Conservation (phyloP, 2,888 invertebrate species). For the Limnephilus rhombicus region DNA sequence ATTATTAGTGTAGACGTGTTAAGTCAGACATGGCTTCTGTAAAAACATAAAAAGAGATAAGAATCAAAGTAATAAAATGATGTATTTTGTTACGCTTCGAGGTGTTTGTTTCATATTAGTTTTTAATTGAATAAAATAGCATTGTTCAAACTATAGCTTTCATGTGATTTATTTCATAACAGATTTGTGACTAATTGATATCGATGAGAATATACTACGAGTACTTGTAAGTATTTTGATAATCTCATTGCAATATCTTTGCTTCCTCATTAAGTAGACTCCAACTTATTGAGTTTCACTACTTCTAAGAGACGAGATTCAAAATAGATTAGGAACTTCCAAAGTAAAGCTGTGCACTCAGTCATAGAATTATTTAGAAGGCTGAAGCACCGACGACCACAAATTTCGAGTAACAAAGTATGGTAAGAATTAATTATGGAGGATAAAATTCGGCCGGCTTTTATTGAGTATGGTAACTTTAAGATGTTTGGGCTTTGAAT, state of each 20-base stretch:
- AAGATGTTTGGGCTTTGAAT: not conserved
- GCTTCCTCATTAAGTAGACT: not conserved
- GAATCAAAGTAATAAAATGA: not conserved
- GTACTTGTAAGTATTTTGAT: not conserved
- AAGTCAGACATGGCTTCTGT: not conserved
- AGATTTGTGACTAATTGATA: not conserved
- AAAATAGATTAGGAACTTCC: not conserved
- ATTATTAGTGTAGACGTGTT: too few species aligned
- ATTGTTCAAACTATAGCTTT: too few species aligned
- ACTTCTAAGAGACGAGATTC: not conserved
- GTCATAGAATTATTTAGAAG: not conserved
- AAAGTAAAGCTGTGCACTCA: not conserved
- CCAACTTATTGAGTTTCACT: not conserved
- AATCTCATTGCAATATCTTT: not conserved
- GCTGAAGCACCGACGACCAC: not conserved
- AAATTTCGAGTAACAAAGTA: not conserved
- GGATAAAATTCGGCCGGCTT: not conserved
- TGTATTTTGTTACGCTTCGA: not conserved
- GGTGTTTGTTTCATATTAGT: not conserved
- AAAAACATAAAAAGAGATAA: not conserved
- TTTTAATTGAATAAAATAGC: too few species aligned
- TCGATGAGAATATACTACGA: not conserved
- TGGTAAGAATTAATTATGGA: not conserved
- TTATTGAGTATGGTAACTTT: not conserved
- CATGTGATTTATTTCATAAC: not conserved